Conservation (phyloP, 2,888 invertebrate genomes). For the Panzeria rudis region DNA sequence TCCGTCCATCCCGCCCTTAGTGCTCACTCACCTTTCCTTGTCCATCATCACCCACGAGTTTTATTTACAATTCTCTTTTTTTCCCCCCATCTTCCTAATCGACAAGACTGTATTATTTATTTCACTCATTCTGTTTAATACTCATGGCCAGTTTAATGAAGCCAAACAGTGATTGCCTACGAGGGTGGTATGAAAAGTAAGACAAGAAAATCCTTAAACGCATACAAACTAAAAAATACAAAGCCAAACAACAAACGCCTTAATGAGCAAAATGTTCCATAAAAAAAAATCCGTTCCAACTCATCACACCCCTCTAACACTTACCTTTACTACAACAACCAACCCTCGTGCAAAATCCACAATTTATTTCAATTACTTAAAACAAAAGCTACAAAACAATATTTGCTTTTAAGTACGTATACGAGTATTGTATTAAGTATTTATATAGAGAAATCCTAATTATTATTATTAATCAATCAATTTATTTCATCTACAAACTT, state of each 20-base stretch:
- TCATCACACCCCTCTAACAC: background rate
- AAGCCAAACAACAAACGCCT: background rate
- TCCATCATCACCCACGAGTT: background rate
- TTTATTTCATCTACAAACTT: constrained; percentile 13
- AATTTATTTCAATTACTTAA: constrained; percentile 22
- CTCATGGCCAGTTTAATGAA: constrained; percentile 38
- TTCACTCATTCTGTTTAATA: constrained; percentile 3
- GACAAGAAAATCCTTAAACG: background rate
- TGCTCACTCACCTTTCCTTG: background rate
- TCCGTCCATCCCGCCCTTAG: background rate
- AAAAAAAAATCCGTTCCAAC: too few relatives aligned
- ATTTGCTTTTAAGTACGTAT: constrained; percentile 3
- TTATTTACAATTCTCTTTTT: background rate
- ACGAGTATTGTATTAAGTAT: background rate
- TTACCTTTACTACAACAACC: background rate
- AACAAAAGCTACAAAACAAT: background rate
- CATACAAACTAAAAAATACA: background rate
- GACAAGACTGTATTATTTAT: background rate
- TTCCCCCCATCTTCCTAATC: constrained; percentile 2
- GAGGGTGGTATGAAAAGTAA: background rate
- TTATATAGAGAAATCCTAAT: background rate
- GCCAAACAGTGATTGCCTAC: constrained; percentile 14
- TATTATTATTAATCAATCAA: constrained; percentile 48
- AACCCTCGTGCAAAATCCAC: background rate
- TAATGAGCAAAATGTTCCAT: too few relatives aligned